Percentiles rank a stretch among this genome's conserved stretches.
Evolutionary conservation across 1,140 invertebrate genomes (phyloP).

Genomic region (Drosophila sp.): DNA sequence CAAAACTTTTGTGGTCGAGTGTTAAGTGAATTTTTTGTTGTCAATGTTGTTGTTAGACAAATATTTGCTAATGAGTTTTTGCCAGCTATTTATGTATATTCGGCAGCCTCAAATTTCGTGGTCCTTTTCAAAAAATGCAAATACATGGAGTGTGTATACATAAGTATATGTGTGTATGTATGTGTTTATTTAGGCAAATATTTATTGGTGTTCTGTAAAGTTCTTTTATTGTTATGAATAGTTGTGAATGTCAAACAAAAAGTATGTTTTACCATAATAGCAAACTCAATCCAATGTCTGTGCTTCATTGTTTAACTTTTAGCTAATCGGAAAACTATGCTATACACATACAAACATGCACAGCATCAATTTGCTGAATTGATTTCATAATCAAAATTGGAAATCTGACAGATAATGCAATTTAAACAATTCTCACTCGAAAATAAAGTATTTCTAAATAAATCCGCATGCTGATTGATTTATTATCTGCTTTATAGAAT

Average conservation of each 20-base stretch:
- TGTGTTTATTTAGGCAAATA: slow-evolving; percentile 30
- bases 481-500: not conserved
- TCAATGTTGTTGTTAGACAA: slow-evolving; percentile 45
- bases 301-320: slow-evolving; percentile 4
- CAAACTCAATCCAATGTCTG: not conserved
- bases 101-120: slow-evolving; percentile 47
- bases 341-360: no score
- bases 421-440: slow-evolving; percentile 1
- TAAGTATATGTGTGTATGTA: not conserved
- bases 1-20: slow-evolving; percentile 60
- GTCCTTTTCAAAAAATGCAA: slow-evolving; percentile 47
- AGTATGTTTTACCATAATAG: not conserved
- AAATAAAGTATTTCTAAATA: not conserved
- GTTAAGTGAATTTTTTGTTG: slow-evolving; percentile 68
- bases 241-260: slow-evolving; percentile 15
- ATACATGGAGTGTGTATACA: slow-evolving; percentile 2
- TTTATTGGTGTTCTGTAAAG: slow-evolving; percentile 16
- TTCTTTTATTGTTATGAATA: slow-evolving; percentile 18
- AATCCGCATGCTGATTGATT: not conserved
- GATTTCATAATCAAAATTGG: not conserved
- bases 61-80: slow-evolving; percentile 82
- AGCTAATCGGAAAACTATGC: slow-evolving; percentile 3
- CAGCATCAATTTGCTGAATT: not conserved
- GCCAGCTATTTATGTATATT: slow-evolving; percentile 63
- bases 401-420: not conserved